Evolutionary conservation across 2,888 invertebrate species (phyloP).

Genomic region (Lamellibrachia satsuma): DNA sequence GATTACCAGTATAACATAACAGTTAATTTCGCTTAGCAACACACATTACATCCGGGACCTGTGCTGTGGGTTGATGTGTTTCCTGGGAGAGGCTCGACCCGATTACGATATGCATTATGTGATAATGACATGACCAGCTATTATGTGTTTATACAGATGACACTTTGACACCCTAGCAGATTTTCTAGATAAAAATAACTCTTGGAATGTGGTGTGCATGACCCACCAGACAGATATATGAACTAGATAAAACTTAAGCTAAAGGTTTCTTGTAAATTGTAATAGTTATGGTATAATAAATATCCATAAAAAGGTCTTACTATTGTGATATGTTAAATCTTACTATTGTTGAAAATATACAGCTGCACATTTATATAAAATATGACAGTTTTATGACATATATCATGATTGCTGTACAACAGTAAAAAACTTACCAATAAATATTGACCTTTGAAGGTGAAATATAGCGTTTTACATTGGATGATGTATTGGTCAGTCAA

Average conservation of each 20-base stretch:
- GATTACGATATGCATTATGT: not conserved
- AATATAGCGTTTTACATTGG: too few relatives aligned
- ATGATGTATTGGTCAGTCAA: too few relatives aligned
- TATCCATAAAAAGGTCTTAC: too few relatives aligned
- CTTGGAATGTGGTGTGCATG: not conserved
- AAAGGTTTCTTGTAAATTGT: not conserved
- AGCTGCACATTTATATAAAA: too few relatives aligned
- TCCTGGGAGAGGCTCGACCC: not conserved
- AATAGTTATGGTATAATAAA: not conserved
- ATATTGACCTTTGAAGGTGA: too few relatives aligned
- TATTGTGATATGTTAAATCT: too few relatives aligned
- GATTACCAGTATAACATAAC: not conserved
- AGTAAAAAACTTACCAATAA: too few relatives aligned
- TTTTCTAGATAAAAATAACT: slow-evolving; percentile 2
- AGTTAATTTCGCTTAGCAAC: not conserved
- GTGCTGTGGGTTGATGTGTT: not conserved
- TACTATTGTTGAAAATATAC: too few relatives aligned
- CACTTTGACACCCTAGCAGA: not conserved
- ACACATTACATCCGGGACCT: not conserved
- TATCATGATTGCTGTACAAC: too few relatives aligned
- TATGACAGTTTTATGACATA: too few relatives aligned
- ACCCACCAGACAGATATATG: not conserved
- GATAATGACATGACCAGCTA: not conserved
- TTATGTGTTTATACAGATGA: not conserved
- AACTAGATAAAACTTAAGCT: not conserved